phyloP scores from a whole-genome alignment of 2,113 vertebrate genomes.

The Ramphastos sulfuratus region DNA sequence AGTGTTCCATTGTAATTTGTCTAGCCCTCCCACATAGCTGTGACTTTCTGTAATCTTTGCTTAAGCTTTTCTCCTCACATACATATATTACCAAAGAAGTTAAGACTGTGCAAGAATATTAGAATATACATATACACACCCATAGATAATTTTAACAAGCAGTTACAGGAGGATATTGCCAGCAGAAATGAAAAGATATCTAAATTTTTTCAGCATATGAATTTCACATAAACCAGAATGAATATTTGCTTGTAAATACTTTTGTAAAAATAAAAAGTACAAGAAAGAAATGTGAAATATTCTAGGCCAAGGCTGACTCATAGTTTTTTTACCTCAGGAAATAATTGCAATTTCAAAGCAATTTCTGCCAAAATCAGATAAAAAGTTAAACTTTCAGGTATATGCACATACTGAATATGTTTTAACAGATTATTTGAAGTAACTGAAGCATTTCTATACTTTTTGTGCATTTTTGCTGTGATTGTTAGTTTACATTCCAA shows the following conservation, averaged over 20 bases:
- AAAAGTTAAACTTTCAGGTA: not conserved
- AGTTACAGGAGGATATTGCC: not conserved
- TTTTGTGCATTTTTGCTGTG: not conserved
- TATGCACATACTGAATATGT: accelerated
- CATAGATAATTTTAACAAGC: not conserved
- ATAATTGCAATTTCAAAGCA: not conserved
- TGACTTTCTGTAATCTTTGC: not conserved
- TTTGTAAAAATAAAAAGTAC: not conserved
- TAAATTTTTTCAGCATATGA: not conserved
- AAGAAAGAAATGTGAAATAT: not conserved
- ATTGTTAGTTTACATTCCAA: not conserved
- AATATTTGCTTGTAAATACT: not conserved
- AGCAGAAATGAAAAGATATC: not conserved
- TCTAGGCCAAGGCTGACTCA: not conserved
- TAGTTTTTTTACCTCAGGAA: not conserved
- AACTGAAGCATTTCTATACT: not conserved
- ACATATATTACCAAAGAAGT: not conserved
- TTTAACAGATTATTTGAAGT: not conserved
- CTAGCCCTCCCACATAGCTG: not conserved
- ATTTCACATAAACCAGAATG: not conserved
- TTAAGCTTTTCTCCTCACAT: not conserved
- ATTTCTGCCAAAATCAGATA: not conserved
- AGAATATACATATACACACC: not conserved
- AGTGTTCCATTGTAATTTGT: not conserved
- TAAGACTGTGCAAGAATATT: not conserved